These are phyloP conservation scores for Platorchestia sp. DNA, from an alignment of 1,140 invertebrate species.

Conservation along the genomic window DNA sequence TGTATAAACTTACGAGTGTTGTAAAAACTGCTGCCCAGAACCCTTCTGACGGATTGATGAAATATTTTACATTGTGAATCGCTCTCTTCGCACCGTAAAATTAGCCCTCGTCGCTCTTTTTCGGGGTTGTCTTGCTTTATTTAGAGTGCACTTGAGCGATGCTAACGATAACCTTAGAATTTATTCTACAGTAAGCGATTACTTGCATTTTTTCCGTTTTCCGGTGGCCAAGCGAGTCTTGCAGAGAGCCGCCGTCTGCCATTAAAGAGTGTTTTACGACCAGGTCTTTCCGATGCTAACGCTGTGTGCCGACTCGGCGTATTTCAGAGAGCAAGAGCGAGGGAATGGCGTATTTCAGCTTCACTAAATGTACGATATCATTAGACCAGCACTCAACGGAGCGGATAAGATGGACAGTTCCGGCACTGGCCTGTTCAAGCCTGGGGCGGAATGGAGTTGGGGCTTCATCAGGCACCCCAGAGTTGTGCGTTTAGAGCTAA, in stretches of 20 bases:
- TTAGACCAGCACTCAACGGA: constrained; percentile 27
- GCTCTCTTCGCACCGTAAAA: neutral
- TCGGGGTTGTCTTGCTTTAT: neutral
- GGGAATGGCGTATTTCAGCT: neutral
- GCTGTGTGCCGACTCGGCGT: neutral
- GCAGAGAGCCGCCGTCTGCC: neutral
- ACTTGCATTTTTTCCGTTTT: neutral
- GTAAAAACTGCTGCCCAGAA: no score
- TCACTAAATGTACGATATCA: constrained; percentile 37
- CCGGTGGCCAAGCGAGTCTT: neutral
- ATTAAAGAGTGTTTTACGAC: constrained; percentile 33
- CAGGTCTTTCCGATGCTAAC: constrained; percentile 35
- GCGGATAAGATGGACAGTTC: constrained; percentile 35
- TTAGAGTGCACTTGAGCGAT: neutral
- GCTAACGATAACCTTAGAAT: neutral
- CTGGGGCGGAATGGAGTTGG: neutral
- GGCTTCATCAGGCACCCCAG: neutral
- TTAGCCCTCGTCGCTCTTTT: neutral
- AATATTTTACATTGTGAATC: neutral
- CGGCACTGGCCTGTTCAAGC: neutral
- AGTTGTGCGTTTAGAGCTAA: neutral
- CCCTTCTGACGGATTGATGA: neutral
- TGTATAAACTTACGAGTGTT: neutral
- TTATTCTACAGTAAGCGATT: neutral
- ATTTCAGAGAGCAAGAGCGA: neutral